phyloP scores from a whole-genome alignment of 1,140 invertebrate genomes.

The Leptopilina boulardi region DNA sequence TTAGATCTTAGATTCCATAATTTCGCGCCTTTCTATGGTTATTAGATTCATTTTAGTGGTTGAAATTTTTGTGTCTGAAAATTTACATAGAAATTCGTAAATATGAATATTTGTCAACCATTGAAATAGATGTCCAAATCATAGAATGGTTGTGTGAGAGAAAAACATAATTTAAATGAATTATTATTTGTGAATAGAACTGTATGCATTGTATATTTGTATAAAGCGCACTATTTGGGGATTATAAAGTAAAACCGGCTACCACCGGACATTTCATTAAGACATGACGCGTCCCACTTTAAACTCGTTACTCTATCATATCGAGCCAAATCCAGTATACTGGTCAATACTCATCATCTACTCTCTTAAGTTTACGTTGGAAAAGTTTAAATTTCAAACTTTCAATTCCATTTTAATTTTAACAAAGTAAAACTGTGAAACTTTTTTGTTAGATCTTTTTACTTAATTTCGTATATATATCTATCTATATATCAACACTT shows the following conservation, averaged over 20 bases:
- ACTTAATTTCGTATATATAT: too few relatives aligned
- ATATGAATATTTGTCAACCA: too few relatives aligned
- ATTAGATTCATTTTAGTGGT: too few relatives aligned
- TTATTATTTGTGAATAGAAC: not conserved
- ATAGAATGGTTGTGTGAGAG: too few relatives aligned
- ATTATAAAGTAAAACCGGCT: constrained; percentile 16
- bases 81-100: too few relatives aligned
- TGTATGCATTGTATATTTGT: not conserved
- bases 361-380: not conserved
- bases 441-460: too few relatives aligned
- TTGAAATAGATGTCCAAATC: too few relatives aligned
- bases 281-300: constrained; percentile 11
- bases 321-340: not conserved
- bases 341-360: constrained; percentile 8
- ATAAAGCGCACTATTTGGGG: not conserved
- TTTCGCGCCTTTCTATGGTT: too few relatives aligned
- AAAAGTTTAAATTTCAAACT: constrained; percentile 4
- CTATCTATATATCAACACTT: too few relatives aligned
- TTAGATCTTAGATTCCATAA: too few relatives aligned
- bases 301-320: not conserved
- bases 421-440: too few relatives aligned
- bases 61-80: too few relatives aligned
- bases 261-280: constrained; percentile 25
- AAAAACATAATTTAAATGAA: not conserved
- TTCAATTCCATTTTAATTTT: not conserved